Evolutionary conservation across 2,888 invertebrate species (phyloP).

Genomic region (Melanostoma scalare): DNA sequence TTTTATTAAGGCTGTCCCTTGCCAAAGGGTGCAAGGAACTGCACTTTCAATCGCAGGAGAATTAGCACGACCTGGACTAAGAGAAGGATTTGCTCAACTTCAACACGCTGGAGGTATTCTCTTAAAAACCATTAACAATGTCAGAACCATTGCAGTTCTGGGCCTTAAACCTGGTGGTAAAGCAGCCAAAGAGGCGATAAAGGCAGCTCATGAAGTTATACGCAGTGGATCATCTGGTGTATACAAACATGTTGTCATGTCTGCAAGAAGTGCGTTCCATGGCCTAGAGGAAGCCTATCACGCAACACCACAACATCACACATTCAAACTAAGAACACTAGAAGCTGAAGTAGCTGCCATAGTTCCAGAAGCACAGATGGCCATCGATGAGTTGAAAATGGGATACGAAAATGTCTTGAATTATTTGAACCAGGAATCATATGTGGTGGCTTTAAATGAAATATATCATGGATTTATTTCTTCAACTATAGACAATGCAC

Average conservation of each 20-base stretch:
- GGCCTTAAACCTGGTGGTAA: not conserved
- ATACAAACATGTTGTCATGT: no score
- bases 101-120: not conserved
- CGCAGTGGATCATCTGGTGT: not conserved
- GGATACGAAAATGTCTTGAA: not conserved
- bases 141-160: not conserved
- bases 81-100: not conserved
- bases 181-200: not conserved
- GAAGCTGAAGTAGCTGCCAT: no score
- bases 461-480: not conserved
- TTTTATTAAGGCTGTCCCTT: not conserved
- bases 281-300: no score
- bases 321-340: no score
- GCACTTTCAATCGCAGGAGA: not conserved
- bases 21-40: not conserved
- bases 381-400: not conserved
- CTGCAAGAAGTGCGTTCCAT: no score
- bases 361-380: not conserved
- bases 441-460: not conserved
- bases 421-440: no score
- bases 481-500: not conserved
- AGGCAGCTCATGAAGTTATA: not conserved
- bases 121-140: not conserved
- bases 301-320: no score
- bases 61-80: not conserved